A percentile compares a stretch with the other conserved stretches of the same genome.
Conservation (phyloP, 2,888 invertebrate genomes). For the Clitarchus hookeri region DNA sequence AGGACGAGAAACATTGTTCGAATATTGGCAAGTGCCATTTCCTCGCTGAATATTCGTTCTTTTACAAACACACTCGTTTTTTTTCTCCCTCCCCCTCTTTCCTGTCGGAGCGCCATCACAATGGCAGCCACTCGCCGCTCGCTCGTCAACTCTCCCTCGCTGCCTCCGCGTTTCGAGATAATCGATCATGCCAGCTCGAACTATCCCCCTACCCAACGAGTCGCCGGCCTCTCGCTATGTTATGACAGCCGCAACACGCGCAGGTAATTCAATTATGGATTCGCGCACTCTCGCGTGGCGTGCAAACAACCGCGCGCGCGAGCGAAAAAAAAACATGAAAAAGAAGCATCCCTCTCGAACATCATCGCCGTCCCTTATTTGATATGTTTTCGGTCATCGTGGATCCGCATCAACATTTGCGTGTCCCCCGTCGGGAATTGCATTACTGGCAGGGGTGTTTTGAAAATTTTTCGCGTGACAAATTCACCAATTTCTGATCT, state of each 20-base stretch:
- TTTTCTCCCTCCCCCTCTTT: not conserved
- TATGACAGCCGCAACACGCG: not conserved
- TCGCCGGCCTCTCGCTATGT: not conserved
- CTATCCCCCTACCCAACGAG: not conserved
- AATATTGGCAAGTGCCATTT: conserved; percentile 14
- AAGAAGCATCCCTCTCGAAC: too few relatives aligned
- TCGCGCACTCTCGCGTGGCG: too few relatives aligned
- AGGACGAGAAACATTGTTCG: conserved; percentile 14
- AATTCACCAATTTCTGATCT: too few relatives aligned
- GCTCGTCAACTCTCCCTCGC: not conserved
- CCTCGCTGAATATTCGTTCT: conserved; percentile 5
- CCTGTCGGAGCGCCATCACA: not conserved
- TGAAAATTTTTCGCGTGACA: too few relatives aligned
- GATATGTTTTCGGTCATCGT: too few relatives aligned
- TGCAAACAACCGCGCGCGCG: not conserved
- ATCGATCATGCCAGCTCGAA: not conserved
- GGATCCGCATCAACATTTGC: too few relatives aligned
- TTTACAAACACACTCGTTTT: not conserved
- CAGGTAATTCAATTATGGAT: not conserved
- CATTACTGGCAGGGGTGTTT: too few relatives aligned
- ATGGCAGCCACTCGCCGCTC: not conserved
- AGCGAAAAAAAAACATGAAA: not conserved
- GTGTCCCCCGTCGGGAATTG: too few relatives aligned
- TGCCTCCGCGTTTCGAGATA: conserved; percentile 2
- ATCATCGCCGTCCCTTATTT: too few relatives aligned